phyloP scores from a whole-genome alignment of 2,113 vertebrate species.

The Camelus bactrianus region DNA sequence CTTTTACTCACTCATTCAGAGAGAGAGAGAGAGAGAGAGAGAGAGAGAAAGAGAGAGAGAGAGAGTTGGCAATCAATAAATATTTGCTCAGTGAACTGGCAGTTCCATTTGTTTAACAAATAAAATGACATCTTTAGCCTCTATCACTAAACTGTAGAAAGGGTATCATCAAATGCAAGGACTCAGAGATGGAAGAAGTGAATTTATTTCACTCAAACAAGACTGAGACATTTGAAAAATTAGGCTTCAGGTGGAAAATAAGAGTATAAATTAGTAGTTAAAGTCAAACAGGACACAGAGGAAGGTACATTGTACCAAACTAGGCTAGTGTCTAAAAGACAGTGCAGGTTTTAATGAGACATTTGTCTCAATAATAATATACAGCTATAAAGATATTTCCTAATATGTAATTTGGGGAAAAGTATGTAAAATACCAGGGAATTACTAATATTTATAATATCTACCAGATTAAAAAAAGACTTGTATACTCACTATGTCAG shows the following conservation, averaged over 20 bases:
- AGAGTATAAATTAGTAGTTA: conserved; percentile 7
- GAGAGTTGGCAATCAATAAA: neutral
- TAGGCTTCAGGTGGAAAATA: neutral
- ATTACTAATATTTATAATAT: conserved; percentile 31
- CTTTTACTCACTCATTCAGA: neutral
- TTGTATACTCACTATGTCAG: neutral
- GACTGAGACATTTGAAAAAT: neutral
- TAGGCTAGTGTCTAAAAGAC: neutral
- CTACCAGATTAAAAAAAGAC: neutral
- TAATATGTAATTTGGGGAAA: conserved; percentile 3
- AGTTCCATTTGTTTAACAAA: neutral
- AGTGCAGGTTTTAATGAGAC: neutral
- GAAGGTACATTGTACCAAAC: neutral
- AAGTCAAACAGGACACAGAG: neutral
- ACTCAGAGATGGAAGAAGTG: neutral
- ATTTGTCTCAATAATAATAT: neutral
- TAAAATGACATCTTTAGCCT: neutral
- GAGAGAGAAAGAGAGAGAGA: neutral
- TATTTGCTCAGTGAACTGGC: conserved; percentile 11
- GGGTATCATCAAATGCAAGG: neutral
- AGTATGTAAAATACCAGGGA: neutral
- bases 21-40: neutral
- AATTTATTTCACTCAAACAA: neutral
- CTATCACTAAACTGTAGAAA: conserved; percentile 21
- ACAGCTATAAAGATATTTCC: neutral